Conservation (phyloP, 2,888 invertebrate genomes). For the Drosophila affinis region DNA sequence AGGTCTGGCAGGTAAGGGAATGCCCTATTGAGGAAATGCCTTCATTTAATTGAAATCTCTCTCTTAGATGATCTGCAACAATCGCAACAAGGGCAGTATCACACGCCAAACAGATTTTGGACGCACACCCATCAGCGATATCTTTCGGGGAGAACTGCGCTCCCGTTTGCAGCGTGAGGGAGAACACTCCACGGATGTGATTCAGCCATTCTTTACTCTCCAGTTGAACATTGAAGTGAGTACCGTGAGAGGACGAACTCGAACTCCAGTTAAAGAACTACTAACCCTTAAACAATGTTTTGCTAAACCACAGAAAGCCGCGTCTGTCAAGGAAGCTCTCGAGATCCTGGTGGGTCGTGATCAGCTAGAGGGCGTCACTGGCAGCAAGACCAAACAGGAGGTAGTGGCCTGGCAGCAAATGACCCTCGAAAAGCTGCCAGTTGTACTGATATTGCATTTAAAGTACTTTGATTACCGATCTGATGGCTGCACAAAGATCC, state of each 20-base stretch:
- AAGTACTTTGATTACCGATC: conserved; percentile 96
- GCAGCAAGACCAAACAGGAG: conserved; percentile 91
- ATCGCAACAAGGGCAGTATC: conserved; percentile 95
- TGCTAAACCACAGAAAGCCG: conserved; percentile 87
- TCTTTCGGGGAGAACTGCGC: conserved; percentile 95
- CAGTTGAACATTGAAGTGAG: conserved; percentile 96
- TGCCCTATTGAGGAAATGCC: neutral
- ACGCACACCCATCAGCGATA: conserved; percentile 94
- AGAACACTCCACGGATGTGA: conserved; percentile 91
- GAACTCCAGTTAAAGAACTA: neutral
- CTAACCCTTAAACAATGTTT: neutral
- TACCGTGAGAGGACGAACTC: neutral
- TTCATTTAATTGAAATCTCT: neutral
- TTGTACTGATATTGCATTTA: conserved; percentile 94
- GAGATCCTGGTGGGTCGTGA: conserved; percentile 94
- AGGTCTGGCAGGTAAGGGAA: conserved; percentile 83
- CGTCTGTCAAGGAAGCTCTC: conserved; percentile 93
- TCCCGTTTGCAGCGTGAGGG: conserved; percentile 90
- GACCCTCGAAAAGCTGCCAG: conserved; percentile 94
- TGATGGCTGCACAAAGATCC: conserved; percentile 95
- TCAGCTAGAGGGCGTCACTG: conserved; percentile 93
- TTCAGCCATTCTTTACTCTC: conserved; percentile 97
- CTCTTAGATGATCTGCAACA: conserved; percentile 85
- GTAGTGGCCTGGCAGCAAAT: conserved; percentile 96
- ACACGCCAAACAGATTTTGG: conserved; percentile 93